Base-by-base conservation (phyloP, 37 sponge, comb jelly and placozoan genomes). In the Chondrilla cf. caribensis region DNA sequence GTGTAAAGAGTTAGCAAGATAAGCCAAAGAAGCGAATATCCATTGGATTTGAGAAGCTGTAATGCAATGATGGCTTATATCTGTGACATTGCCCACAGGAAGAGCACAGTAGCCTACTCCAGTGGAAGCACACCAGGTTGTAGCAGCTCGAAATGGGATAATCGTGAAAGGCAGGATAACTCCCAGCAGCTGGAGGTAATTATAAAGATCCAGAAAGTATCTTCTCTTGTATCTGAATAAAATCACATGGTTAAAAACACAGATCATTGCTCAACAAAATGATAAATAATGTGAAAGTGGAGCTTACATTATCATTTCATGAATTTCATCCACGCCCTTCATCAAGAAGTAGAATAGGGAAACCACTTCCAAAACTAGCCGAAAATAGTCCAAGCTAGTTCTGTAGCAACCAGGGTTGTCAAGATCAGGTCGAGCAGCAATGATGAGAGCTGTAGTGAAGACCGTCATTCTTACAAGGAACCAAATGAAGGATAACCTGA, bases 351-450 rank as follows among this genome's bases (percentile, higher is more conserved):
- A 73, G 41, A 73, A n/a, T 14, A 73, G 41, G 6, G 76, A 37
- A 22, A 73, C 18, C n/a, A 41, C 76, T 43, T 73, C 76, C 21
- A 37, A 42, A 24, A 73, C 25, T 36, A 41, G 42, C 44, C 76
- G 38, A 15, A 73, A 39, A 4, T 25, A 25, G 43, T 73, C 76
- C 76, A 41, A 73, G 38, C 76, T 43, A 40, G 17, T 39, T 73
- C 76, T 73, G 44, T 73, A 73, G 43, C 76, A 73, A 38, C 76
- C 76, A 73, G 76, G 76, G 43, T 73, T 73, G 44, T 73, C 76
- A 32, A 73, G 76, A 37, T 73, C 76, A 3, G 76, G 76, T 73
- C 76, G 41, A 42, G 76, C 76, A 2, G 76, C 76, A 43, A 73
- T 73, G 44, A 73, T n/a, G 25, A 73, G 41, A 9, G 76, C 76